phyloP scores from a whole-genome alignment of 2,797 vertebrate genomes.

The Eulemur coronatus region DNA sequence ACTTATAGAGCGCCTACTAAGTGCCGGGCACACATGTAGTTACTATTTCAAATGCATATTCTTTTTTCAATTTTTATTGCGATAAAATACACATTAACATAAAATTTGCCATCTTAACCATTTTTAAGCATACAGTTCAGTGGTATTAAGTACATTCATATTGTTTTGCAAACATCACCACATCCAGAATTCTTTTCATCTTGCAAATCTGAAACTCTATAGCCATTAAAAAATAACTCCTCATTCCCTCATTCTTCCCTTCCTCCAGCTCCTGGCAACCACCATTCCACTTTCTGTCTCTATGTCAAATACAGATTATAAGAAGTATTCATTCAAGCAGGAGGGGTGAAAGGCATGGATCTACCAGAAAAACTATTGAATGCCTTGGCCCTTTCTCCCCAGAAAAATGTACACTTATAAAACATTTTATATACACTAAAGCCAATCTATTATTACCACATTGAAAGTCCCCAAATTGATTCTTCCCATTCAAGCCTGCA shows the following conservation, averaged over 20 bases:
- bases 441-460: neutral
- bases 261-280: neutral
- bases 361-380: neutral
- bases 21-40: neutral
- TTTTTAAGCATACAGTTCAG: neutral
- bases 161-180: neutral
- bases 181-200: neutral
- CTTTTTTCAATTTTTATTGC: neutral
- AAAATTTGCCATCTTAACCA: neutral
- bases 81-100: neutral
- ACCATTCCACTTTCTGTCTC: neutral
- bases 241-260: neutral
- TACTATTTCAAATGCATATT: slow-evolving; percentile 44
- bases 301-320: slow-evolving; percentile 24
- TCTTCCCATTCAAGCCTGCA: neutral
- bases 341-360: neutral
- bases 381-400: neutral
- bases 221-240: neutral
- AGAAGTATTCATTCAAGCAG: slow-evolving; percentile 28
- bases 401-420: neutral
- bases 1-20: neutral
- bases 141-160: neutral
- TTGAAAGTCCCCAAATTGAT: neutral
- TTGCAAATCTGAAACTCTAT: neutral
- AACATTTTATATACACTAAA: neutral